These are phyloP conservation scores for Nebria brevicollis DNA, from an alignment of 2,888 invertebrate genomes.

Conservation along the genomic window DNA sequence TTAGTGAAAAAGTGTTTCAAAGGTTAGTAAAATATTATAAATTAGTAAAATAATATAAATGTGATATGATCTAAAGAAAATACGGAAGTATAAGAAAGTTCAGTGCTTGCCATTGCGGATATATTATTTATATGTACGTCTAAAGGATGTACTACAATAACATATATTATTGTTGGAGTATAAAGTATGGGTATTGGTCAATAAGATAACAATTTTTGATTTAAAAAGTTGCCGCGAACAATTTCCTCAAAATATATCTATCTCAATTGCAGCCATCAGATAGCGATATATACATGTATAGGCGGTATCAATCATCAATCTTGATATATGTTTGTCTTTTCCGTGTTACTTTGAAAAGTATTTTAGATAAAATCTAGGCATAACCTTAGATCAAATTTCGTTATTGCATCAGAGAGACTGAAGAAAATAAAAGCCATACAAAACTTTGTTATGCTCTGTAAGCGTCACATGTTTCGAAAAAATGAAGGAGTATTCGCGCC, in stretches of 20 bases:
- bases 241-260: neutral
- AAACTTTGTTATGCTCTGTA: constrained; percentile 7
- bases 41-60: too few relatives aligned
- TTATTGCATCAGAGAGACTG: neutral
- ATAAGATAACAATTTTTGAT: constrained; percentile 12
- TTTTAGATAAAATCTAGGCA: neutral
- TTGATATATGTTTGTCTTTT: constrained; percentile 1
- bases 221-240: neutral
- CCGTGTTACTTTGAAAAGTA: neutral
- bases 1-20: too few relatives aligned
- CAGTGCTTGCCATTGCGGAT: too few relatives aligned
- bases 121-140: neutral
- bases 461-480: neutral
- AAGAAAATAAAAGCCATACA: neutral
- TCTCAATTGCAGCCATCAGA: neutral
- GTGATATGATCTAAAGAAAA: too few relatives aligned
- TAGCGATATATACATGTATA: neutral
- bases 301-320: neutral
- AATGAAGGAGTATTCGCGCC: constrained; percentile 18
- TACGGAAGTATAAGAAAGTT: too few relatives aligned
- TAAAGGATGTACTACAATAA: constrained; percentile 10
- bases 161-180: neutral
- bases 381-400: constrained; percentile 1
- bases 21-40: too few relatives aligned
- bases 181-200: neutral